Percentiles rank a stretch among this genome's conserved stretches.
Evolutionary conservation across 2,888 invertebrate genomes (phyloP).

Genomic region (Sesamia inferens): DNA sequence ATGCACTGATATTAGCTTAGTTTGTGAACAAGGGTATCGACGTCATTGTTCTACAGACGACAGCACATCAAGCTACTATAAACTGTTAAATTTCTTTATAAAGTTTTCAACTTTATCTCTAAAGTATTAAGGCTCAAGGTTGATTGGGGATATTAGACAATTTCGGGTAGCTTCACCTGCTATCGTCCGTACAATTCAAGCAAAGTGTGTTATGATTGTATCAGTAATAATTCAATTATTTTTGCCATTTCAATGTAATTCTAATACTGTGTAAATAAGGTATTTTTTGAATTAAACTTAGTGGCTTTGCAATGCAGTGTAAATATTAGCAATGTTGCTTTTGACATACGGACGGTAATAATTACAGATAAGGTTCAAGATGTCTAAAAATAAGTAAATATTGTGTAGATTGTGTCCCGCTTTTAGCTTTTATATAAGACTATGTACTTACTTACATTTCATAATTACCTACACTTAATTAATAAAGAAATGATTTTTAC

Average conservation of each 20-base stretch:
- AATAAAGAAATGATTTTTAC: not conserved
- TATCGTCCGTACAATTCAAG: not conserved
- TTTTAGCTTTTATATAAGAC: not conserved
- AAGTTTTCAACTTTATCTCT: not conserved
- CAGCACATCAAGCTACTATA: too few relatives aligned
- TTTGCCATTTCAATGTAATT: not conserved
- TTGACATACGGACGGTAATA: not conserved
- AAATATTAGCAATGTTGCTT: slow-evolving; percentile 36
- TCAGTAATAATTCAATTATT: not conserved
- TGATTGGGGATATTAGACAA: too few relatives aligned
- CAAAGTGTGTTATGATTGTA: not conserved
- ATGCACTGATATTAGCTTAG: too few relatives aligned
- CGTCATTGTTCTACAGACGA: too few relatives aligned
- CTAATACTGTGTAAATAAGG: slow-evolving; percentile 23
- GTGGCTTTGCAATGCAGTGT: slow-evolving; percentile 19
- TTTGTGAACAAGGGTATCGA: too few relatives aligned
- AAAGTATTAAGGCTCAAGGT: too few relatives aligned
- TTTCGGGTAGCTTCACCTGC: too few relatives aligned
- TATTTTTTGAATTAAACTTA: not conserved
- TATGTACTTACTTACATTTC: slow-evolving; percentile 2
- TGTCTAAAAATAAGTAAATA: not conserved
- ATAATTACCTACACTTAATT: slow-evolving; percentile 1
- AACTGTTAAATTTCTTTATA: not conserved
- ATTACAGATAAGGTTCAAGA: not conserved
- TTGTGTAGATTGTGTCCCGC: not conserved